Evolutionary conservation across 30 jellyfish, hydroid and myxozoan species (phyloP), one percentile per base, ranked within the genome.

Genomic region (Turritopsis rubra): DNA sequence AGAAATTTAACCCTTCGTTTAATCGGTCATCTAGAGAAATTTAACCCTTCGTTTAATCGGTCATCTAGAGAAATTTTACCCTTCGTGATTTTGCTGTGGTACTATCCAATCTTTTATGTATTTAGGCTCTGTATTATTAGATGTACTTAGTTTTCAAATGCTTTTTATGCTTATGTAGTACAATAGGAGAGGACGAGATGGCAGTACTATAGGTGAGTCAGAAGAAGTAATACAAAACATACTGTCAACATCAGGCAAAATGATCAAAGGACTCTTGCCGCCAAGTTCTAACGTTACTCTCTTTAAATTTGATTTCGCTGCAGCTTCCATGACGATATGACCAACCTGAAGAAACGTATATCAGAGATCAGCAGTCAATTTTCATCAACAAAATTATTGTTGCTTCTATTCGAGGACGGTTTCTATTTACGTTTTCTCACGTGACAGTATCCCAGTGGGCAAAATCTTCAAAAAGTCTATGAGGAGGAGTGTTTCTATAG

Each of bases 231-330:
- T 41, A 13, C 13, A 3, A 5, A 29, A 84, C 92, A 72, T 83
- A 92, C 98, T 76, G 52, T 92, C 98, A 66, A 88, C 98, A 79
- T 92, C 98, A 1, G 98, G 89, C 75, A 92, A 92, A 23, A 92
- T 85, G 71, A 92, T 88, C 65, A 92, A 85, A 9, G 98, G 98
- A 83, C 98, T 92, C 75, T 92, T 92, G 54, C 98, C 98, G n/a
- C 98, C 98, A 80, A 92, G 96, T 86, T 92, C 98, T 70, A 92
- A 83, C 8, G 88, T 84, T 54, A 92, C 98, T 76, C 96, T 78
- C 79, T 92, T 92, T 83, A 92, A 84, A 74, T 92, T 92, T 21
- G 98, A 92, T 52, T 88, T 85, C 60, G 98, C 98, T 7, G 98
- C 96, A 27, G 98, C 96, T 22, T 88, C 93, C 98, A 92, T 92